phyloP scores from a whole-genome alignment of 1,140 invertebrate genomes.

The Penaeus chinensis region DNA sequence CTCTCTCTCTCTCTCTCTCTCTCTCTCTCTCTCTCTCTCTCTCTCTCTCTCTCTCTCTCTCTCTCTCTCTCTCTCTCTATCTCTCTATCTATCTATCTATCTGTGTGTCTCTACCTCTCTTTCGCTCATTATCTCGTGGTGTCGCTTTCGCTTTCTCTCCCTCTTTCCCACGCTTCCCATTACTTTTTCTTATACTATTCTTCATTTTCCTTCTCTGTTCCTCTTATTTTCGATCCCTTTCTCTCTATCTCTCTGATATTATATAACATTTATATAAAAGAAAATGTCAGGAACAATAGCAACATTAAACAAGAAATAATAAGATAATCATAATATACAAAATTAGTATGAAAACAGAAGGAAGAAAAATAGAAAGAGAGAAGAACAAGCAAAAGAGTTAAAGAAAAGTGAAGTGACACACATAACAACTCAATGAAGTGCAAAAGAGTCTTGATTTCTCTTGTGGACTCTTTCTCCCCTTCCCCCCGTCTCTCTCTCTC shows the following conservation, averaged over 20 bases:
- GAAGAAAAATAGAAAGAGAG: too few species aligned
- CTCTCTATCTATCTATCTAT: background rate
- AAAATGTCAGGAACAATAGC: background rate
- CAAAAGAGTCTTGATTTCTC: background rate
- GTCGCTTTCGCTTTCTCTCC: constrained; percentile 19
- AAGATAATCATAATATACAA: too few species aligned
- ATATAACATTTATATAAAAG: background rate
- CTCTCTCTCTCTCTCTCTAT: background rate
- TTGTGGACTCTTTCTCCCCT: background rate
- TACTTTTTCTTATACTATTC: background rate
- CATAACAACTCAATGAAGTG: background rate
- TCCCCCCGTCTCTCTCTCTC: background rate
- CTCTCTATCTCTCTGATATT: background rate
- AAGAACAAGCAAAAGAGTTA: background rate
- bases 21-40: background rate
- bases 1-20: background rate
- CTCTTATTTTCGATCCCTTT: background rate
- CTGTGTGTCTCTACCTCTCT: background rate
- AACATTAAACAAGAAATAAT: background rate
- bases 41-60: background rate
- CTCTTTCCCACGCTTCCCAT: constrained; percentile 6
- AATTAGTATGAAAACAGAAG: too few species aligned
- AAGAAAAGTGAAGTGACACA: background rate
- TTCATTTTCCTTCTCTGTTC: background rate
- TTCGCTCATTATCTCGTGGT: background rate